phyloP scores from a whole-genome alignment of 2,113 vertebrate species.

The Phrynosoma blainvillii region DNA sequence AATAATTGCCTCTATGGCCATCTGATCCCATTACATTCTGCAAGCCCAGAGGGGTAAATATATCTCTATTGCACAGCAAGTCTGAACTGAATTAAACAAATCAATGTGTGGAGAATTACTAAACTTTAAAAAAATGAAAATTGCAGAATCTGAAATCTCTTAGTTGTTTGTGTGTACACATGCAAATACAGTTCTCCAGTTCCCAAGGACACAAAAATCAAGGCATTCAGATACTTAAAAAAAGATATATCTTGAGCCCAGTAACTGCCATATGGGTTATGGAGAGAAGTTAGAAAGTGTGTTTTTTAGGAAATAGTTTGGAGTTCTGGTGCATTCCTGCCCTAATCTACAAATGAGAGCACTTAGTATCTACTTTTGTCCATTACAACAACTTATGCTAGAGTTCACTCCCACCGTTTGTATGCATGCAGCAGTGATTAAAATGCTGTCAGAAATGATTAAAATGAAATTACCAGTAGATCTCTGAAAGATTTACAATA shows the following conservation, averaged over 20 bases:
- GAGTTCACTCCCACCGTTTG: background rate
- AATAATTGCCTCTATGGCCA: background rate
- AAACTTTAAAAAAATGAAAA: no score
- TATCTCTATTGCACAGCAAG: no score
- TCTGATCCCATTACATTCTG: background rate
- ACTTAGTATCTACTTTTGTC: background rate
- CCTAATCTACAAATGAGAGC: background rate
- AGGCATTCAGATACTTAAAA: background rate
- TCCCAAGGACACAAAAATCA: background rate
- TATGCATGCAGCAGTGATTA: background rate
- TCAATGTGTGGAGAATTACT: no score
- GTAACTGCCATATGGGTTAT: background rate
- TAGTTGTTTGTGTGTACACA: no score
- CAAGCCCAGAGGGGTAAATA: background rate
- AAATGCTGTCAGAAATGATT: background rate
- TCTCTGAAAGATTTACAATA: no score
- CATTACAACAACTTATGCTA: background rate
- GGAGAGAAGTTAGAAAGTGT: background rate
- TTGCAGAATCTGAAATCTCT: no score
- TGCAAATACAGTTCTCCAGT: no score
- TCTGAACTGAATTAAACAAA: no score
- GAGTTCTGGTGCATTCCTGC: background rate
- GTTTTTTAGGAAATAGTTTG: background rate
- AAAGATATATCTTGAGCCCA: background rate
- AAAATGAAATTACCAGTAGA: no score